These are phyloP conservation scores for Falco peregrinus DNA, from an alignment of 2,797 vertebrate species.

Conservation along the genomic window DNA sequence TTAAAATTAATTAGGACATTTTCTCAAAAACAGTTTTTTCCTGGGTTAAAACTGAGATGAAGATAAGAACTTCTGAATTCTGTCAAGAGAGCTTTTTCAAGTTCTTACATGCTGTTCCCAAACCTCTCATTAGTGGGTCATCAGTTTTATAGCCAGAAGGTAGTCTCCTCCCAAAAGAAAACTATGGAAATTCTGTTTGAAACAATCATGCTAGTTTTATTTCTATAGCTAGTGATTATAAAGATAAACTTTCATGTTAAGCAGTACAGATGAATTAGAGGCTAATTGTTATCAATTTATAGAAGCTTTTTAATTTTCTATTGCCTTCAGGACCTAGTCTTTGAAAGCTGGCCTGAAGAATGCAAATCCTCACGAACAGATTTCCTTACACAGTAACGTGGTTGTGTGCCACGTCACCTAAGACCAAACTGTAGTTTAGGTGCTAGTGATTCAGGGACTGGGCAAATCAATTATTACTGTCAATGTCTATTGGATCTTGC, in stretches of 20 bases:
- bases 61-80: background rate
- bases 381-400: background rate
- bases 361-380: background rate
- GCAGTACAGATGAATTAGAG: background rate
- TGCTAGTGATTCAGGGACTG: background rate
- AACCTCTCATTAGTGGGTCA: background rate
- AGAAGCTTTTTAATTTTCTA: background rate
- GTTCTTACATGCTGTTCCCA: background rate
- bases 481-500: background rate
- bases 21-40: background rate
- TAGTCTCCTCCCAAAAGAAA: background rate
- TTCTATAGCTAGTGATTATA: background rate
- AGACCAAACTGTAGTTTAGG: background rate
- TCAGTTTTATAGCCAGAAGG: background rate
- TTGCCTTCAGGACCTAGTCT: background rate
- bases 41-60: background rate
- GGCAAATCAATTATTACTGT: background rate
- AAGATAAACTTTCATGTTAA: background rate
- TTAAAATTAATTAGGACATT: background rate
- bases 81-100: background rate
- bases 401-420: rapidly evolving
- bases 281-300: background rate
- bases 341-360: background rate
- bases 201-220: background rate
- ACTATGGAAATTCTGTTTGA: background rate